phyloP scores from a whole-genome alignment of 2,113 vertebrate genomes.

The Eclectus roratus region DNA sequence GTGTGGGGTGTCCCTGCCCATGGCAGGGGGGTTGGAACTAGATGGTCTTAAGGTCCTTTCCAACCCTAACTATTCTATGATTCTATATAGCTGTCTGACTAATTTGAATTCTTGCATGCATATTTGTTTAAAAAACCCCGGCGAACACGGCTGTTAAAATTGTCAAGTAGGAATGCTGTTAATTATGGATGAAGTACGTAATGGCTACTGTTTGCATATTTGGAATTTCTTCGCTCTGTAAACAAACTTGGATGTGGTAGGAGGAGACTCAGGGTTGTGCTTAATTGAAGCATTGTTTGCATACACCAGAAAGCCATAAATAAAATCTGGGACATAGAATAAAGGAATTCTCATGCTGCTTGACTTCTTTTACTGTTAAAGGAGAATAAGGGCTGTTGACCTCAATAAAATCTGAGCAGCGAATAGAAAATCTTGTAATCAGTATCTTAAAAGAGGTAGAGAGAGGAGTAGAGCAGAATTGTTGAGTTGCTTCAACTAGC shows the following conservation, averaged over 20 bases:
- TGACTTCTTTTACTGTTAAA: neutral
- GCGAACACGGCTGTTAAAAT: neutral
- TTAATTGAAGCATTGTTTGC: slow-evolving; percentile 16
- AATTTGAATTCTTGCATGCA: neutral
- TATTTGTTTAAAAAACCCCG: neutral
- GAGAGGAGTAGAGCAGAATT: neutral
- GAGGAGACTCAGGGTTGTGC: neutral
- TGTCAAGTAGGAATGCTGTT: neutral
- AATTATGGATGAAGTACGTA: neutral
- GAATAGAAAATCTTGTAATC: neutral
- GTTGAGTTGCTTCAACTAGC: neutral
- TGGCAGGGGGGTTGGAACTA: too few relatives aligned
- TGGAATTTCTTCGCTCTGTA: slow-evolving; percentile 11
- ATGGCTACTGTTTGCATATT: neutral
- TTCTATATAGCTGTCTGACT: neutral
- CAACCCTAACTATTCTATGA: too few relatives aligned
- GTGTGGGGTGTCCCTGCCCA: too few relatives aligned
- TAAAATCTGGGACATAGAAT: neutral
- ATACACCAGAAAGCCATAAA: neutral
- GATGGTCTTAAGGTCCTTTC: too few relatives aligned
- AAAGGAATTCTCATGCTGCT: neutral
- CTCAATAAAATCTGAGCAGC: slow-evolving; percentile 34
- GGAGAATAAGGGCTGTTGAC: neutral
- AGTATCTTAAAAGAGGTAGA: neutral
- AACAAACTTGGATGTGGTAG: neutral